Conservation (phyloP, 2,888 invertebrate species). For the Drosophila prolongata region DNA sequence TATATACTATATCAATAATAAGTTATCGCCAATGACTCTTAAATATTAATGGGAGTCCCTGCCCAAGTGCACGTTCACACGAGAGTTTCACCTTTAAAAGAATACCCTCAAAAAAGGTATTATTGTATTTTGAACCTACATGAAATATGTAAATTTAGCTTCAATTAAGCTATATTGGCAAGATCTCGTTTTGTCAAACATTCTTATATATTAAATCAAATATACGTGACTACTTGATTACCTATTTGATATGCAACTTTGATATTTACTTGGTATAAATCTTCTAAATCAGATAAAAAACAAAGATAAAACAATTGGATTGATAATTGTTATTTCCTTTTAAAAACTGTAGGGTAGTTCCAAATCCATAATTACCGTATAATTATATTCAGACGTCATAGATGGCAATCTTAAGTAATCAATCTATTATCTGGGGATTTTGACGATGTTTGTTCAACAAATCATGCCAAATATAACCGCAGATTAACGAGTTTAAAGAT, state of each 20-base stretch:
- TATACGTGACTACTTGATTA: conserved; percentile 5
- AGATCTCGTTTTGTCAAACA: background rate
- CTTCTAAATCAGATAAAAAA: too few species aligned
- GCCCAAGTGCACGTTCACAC: conserved; percentile 67
- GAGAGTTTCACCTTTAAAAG: background rate
- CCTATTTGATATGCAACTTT: too few species aligned
- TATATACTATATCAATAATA: conserved; percentile 7
- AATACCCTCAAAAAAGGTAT: background rate
- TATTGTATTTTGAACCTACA: background rate
- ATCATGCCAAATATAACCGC: conserved; percentile 13
- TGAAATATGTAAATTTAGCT: background rate
- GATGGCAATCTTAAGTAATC: conserved; percentile 16
- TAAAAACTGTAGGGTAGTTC: background rate
- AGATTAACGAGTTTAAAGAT: conserved; percentile 14
- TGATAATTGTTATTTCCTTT: background rate
- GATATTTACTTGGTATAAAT: too few species aligned
- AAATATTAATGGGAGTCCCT: conserved; percentile 48
- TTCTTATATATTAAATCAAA: background rate
- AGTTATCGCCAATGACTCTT: conserved; percentile 26
- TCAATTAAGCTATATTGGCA: background rate
- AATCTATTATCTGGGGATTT: conserved; percentile 16
- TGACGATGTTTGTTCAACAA: conserved; percentile 29
- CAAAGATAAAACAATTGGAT: too few species aligned
- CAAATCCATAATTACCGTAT: background rate
- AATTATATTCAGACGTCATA: conserved; percentile 24